These are phyloP conservation scores for Caenorhabditis briggsae DNA, from an alignment of 1,140 invertebrate species.

Conservation along the genomic window DNA sequence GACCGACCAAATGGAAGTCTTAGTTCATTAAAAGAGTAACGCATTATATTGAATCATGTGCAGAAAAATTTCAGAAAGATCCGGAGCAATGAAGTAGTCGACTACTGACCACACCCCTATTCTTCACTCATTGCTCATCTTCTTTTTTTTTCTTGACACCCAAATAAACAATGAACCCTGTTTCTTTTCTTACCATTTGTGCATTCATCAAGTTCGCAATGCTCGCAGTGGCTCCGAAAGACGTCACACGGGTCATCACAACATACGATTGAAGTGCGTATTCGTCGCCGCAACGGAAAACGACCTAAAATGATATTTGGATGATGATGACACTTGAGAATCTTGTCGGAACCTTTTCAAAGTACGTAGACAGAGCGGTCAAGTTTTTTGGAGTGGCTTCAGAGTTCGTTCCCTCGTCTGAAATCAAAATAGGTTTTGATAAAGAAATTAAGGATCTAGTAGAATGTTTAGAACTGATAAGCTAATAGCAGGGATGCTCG, in stretches of 20 bases:
- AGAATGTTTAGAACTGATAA: too few species aligned
- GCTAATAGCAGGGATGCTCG: too few species aligned
- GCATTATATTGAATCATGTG: background rate
- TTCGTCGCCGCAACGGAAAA: conserved; percentile 32
- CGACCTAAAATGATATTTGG: background rate
- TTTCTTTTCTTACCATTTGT: conserved; percentile 10
- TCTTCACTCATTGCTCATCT: background rate
- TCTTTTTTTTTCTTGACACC: background rate
- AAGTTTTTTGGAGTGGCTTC: conserved; percentile 17
- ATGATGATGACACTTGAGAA: background rate
- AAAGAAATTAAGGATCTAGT: too few species aligned
- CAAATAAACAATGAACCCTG: conserved; percentile 14
- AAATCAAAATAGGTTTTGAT: background rate
- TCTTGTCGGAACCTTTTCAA: background rate
- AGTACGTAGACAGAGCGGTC: background rate
- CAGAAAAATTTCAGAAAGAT: conserved; percentile 18
- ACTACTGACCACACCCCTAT: background rate
- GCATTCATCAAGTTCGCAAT: conserved; percentile 20
- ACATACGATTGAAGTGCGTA: conserved; percentile 42
- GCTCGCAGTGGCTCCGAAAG: conserved; percentile 11
- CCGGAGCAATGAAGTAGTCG: conserved; percentile 41
- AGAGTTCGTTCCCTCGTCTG: conserved; percentile 9
- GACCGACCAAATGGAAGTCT: too few species aligned
- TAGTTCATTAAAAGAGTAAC: too few species aligned
- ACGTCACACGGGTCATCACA: conserved; percentile 27